These are phyloP conservation scores for Antheraea pernyi DNA, from an alignment of 1,140 invertebrate genomes.

Conservation along the genomic window DNA sequence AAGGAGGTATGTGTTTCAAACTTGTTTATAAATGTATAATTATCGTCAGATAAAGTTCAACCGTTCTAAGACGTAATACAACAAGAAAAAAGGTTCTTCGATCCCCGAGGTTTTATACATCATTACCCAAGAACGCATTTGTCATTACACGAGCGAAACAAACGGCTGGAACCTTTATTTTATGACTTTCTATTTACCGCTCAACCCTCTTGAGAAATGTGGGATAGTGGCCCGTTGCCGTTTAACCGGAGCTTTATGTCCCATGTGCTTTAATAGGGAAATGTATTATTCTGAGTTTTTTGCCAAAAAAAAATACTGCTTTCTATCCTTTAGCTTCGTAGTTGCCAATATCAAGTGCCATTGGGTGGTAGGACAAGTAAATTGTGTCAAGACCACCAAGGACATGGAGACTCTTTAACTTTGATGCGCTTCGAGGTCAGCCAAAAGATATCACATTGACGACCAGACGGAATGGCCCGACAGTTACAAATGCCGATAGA, in stretches of 20 bases:
- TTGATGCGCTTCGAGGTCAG: too few relatives aligned
- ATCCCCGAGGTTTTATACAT: slow-evolving; percentile 1
- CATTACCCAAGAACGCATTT: slow-evolving; percentile 1
- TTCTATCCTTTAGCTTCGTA: too few relatives aligned
- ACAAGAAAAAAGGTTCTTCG: background rate
- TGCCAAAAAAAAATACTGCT: background rate
- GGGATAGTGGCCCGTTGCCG: background rate
- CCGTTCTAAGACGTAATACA: background rate
- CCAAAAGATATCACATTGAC: too few relatives aligned
- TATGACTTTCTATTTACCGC: slow-evolving; percentile 1
- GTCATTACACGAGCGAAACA: slow-evolving; percentile 3
- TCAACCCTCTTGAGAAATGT: background rate
- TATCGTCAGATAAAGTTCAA: background rate
- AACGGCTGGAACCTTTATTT: background rate
- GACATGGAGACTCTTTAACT: too few relatives aligned
- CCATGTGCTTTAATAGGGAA: background rate
- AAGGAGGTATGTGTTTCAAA: too few relatives aligned
- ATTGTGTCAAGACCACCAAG: too few relatives aligned
- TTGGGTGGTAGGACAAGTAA: too few relatives aligned
- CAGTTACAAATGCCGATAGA: too few relatives aligned
- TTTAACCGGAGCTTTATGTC: slow-evolving; percentile 1
- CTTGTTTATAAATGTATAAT: background rate
- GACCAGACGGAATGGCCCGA: too few relatives aligned
- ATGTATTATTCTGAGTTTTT: background rate
- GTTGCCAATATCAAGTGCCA: too few relatives aligned